These are phyloP conservation scores for Danio kyathit DNA, from an alignment of 2,797 vertebrate genomes.

Conservation along the genomic window DNA sequence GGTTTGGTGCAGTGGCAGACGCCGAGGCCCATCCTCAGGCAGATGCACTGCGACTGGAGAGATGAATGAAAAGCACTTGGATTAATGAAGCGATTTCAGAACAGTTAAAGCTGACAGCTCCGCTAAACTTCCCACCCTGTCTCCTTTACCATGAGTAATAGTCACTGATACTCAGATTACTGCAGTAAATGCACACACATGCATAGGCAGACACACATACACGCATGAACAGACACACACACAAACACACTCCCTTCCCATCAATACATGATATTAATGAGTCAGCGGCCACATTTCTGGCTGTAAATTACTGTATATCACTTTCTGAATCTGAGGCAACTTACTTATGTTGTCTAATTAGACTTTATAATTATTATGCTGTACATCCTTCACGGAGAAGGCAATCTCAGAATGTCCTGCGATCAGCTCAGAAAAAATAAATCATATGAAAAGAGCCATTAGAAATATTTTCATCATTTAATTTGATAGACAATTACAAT, in stretches of 20 bases:
- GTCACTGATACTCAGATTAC: conserved; percentile 34
- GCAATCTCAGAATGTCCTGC: neutral
- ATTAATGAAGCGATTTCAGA: conserved; percentile 58
- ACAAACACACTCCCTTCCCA: conserved; percentile 17
- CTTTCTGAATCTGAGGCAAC: neutral
- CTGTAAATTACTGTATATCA: neutral
- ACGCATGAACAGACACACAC: neutral
- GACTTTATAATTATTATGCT: neutral
- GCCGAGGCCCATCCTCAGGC: conserved; percentile 12
- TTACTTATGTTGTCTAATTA: neutral
- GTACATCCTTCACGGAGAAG: neutral
- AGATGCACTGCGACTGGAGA: conserved; percentile 38
- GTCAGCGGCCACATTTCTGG: neutral
- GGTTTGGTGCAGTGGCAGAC: conserved; percentile 37
- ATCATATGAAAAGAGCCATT: neutral
- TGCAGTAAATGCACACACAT: conserved; percentile 37
- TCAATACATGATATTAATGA: neutral
- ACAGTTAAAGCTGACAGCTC: conserved; percentile 55
- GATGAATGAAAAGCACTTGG: conserved; percentile 51
- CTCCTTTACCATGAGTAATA: conserved; percentile 54
- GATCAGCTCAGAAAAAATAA: neutral
- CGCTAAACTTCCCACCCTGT: conserved; percentile 39
- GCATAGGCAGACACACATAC: neutral
- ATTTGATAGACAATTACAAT: too few relatives aligned
- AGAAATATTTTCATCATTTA: too few relatives aligned